Evolutionary conservation across 37 sponge, comb jelly and placozoan species (phyloP).

Genomic region (Ephydatia muelleri): DNA sequence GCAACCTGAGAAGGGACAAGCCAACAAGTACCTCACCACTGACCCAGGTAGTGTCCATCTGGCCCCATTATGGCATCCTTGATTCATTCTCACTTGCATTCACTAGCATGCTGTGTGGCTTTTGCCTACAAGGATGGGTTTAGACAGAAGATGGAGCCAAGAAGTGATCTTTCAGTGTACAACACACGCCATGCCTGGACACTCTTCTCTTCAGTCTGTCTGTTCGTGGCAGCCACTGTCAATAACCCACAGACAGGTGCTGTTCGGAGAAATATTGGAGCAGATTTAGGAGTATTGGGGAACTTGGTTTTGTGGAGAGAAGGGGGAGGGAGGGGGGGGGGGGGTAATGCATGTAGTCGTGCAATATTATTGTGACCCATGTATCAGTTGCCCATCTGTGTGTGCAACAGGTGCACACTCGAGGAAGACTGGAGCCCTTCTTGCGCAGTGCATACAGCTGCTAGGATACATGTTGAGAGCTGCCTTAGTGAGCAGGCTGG

Average conservation of each 20-base stretch:
- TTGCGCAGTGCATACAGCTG: constrained; percentile 50
- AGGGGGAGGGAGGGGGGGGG: too few species aligned
- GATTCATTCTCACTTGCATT: neutral
- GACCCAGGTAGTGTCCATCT: constrained; percentile 10
- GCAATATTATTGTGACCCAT: too few species aligned
- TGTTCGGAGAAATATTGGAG: too few species aligned
- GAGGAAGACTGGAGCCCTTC: constrained; percentile 5
- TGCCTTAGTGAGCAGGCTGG: constrained; percentile 26
- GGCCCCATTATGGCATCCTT: neutral
- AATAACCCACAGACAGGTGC: constrained; percentile 23
- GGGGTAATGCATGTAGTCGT: too few species aligned
- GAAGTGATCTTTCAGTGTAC: constrained; percentile 24
- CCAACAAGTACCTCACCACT: constrained; percentile 31
- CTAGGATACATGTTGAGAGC: constrained; percentile 42
- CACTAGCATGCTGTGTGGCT: neutral
- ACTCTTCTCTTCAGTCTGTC: constrained; percentile 54
- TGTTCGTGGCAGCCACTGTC: constrained; percentile 45
- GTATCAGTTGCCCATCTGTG: constrained; percentile 23
- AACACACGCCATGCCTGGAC: constrained; percentile 57
- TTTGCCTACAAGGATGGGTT: constrained; percentile 33
- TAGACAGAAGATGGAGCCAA: constrained; percentile 3
- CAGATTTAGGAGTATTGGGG: too few species aligned
- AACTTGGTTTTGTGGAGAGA: too few species aligned
- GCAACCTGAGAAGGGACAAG: constrained; percentile 25
- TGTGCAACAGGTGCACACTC: constrained; percentile 23